Evolutionary conservation across 2,888 invertebrate genomes (phyloP).

Genomic region (Trilocha varians): DNA sequence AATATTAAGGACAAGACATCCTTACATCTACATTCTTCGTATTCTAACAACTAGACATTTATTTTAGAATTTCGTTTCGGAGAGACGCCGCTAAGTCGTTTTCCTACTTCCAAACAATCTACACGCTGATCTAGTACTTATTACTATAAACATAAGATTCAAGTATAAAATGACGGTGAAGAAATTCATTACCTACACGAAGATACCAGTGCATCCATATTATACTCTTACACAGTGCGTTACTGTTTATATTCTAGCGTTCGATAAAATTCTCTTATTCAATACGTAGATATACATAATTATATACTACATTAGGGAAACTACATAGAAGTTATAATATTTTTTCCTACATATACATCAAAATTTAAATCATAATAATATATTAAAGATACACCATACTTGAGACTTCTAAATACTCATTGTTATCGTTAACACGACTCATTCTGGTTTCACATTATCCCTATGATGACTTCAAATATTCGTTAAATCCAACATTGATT

Average conservation of each 20-base stretch:
- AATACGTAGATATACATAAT: no score
- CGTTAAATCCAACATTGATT: no score
- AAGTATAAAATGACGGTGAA: neutral
- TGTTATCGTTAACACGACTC: no score
- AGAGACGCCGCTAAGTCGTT: slow-evolving; percentile 38
- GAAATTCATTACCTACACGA: neutral
- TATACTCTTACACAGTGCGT: neutral
- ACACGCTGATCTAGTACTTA: neutral
- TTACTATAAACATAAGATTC: neutral
- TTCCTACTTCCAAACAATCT: slow-evolving; percentile 23
- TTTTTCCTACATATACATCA: no score
- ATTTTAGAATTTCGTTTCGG: slow-evolving; percentile 70
- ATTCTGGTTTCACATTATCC: no score
- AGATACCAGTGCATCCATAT: neutral
- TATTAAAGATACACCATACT: no score
- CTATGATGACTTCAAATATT: no score
- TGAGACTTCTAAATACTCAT: no score
- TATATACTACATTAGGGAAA: no score
- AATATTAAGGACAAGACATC: slow-evolving; percentile 3
- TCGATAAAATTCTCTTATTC: neutral
- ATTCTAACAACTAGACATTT: slow-evolving; percentile 51
- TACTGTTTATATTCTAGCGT: neutral
- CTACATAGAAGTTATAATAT: neutral
- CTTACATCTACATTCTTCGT: slow-evolving; percentile 30
- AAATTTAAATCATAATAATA: no score